Percentiles rank a stretch among this genome's conserved stretches.
Conservation (phyloP, 2,888 invertebrate genomes). For the Thalpophila matura region DNA sequence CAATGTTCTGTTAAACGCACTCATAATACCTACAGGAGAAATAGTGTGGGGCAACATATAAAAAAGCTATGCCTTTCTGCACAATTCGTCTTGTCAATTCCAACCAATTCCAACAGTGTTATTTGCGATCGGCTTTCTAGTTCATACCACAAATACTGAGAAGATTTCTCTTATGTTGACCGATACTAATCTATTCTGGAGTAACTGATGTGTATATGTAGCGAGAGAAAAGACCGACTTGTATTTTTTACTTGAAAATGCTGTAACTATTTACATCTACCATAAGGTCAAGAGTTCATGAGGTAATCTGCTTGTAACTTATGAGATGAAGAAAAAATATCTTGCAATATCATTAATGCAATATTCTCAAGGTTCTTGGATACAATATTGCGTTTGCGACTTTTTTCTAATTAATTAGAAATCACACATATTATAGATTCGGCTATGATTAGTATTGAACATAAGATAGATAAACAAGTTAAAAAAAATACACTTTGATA, state of each 20-base stretch:
- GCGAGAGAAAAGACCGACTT: not conserved
- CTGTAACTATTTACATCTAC: not conserved
- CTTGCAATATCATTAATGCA: too few species aligned
- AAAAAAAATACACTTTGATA: too few species aligned
- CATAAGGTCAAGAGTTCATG: constrained; percentile 10
- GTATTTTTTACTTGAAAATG: not conserved
- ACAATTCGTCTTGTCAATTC: not conserved
- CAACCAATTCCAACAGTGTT: too few species aligned
- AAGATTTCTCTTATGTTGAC: constrained; percentile 1
- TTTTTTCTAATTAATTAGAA: too few species aligned
- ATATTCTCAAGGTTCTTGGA: constrained; percentile 1
- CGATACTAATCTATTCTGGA: not conserved
- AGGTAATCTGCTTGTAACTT: not conserved
- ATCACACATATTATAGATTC: too few species aligned
- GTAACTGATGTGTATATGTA: not conserved
- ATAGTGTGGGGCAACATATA: too few species aligned
- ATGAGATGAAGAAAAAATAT: too few species aligned
- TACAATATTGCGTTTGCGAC: too few species aligned
- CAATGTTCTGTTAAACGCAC: too few species aligned
- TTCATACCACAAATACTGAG: not conserved
- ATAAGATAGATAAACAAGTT: too few species aligned
- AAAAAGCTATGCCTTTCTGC: not conserved
- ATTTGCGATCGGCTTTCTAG: constrained; percentile 9
- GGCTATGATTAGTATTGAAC: too few species aligned
- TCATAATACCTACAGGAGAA: too few species aligned